Evolutionary conservation across 64 coral and sea anemone genomes (phyloP).

Genomic region (Stichodactyla mertensii): DNA sequence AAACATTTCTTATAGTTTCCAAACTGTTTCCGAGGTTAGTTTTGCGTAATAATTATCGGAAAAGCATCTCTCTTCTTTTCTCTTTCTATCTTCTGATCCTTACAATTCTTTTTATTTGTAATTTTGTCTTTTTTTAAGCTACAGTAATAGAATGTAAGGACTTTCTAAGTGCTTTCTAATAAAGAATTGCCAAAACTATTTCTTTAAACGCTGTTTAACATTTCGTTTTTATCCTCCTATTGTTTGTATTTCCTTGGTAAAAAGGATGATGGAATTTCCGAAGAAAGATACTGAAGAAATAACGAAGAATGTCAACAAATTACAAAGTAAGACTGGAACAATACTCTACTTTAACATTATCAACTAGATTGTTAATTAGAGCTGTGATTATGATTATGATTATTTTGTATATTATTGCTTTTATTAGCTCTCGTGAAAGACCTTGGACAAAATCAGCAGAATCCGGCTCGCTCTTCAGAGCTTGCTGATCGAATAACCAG

Average conservation of each 20-base stretch:
- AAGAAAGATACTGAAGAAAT: slow-evolving; percentile 21
- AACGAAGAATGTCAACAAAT: slow-evolving; percentile 29
- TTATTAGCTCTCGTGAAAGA: slow-evolving; percentile 72
- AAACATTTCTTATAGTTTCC: background rate
- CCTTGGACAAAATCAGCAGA: slow-evolving; percentile 69
- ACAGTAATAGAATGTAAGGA: too few relatives aligned
- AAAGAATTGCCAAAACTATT: background rate
- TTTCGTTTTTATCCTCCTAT: background rate
- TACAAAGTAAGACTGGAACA: background rate
- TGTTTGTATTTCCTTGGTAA: background rate
- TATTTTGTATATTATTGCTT: background rate
- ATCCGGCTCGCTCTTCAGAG: slow-evolving; percentile 34
- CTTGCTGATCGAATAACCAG: slow-evolving; percentile 58
- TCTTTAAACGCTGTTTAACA: background rate
- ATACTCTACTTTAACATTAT: background rate
- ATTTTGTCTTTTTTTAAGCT: too few relatives aligned
- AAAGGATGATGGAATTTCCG: background rate
- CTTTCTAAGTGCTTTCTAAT: background rate
- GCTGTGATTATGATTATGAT: too few relatives aligned
- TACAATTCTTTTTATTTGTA: too few relatives aligned
- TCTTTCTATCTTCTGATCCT: too few relatives aligned
- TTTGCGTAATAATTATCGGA: background rate
- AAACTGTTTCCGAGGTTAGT: background rate
- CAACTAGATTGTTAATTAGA: background rate
- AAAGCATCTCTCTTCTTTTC: background rate